Percentiles rank a stretch among this genome's conserved stretches.
phyloP scores from a whole-genome alignment of 1,140 invertebrate genomes.

The Drosophila miranda region DNA sequence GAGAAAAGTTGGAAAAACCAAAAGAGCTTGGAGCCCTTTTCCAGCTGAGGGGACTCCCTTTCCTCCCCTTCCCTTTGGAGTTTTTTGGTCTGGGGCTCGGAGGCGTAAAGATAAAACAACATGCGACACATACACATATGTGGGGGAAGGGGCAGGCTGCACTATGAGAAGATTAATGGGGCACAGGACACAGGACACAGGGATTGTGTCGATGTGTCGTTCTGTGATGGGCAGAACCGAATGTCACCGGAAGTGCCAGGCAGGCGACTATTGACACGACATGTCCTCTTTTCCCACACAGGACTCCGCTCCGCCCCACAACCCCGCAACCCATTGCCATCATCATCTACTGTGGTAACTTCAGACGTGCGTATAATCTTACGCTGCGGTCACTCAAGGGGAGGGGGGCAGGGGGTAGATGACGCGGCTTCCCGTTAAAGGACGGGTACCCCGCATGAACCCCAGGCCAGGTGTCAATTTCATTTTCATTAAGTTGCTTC shows the following conservation, averaged over 20 bases:
- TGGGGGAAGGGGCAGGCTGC: too few species aligned
- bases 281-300: constrained; percentile 39
- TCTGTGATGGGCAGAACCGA: constrained; percentile 37
- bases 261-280: constrained; percentile 66
- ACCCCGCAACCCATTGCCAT: background rate
- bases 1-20: constrained; percentile 35
- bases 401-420: too few species aligned
- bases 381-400: constrained; percentile 58
- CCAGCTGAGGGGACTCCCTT: too few species aligned
- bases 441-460: too few species aligned
- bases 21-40: constrained; percentile 58
- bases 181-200: constrained; percentile 26
- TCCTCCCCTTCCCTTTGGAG: constrained; percentile 25
- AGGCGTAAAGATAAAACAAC: constrained; percentile 23
- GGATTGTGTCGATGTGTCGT: constrained; percentile 16
- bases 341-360: constrained; percentile 58
- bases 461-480: constrained; percentile 70
- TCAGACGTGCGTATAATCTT: constrained; percentile 77
- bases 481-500: constrained; percentile 78
- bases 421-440: constrained; percentile 13
- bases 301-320: background rate
- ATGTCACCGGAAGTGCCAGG: constrained; percentile 56
- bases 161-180: constrained; percentile 44
- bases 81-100: constrained; percentile 2
- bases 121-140: background rate